A percentile compares a stretch with the other conserved stretches of the same genome.
Conservation (phyloP, 64 coral and sea anemone species). For the Montipora sp. region DNA sequence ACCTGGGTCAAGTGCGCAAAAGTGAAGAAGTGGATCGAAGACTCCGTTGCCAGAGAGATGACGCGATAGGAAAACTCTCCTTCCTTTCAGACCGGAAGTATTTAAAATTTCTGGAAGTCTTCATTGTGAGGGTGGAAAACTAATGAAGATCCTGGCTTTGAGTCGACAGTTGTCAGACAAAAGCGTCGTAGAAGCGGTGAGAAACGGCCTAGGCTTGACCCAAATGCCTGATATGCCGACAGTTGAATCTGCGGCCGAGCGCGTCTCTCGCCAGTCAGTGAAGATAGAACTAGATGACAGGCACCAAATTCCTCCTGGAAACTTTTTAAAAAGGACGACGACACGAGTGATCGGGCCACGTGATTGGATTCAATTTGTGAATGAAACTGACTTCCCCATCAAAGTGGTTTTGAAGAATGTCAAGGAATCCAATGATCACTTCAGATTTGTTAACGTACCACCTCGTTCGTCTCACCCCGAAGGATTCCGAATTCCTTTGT, state of each 20-base stretch:
- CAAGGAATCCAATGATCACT: neutral
- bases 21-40: neutral
- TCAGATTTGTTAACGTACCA: neutral
- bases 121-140: conserved; percentile 25
- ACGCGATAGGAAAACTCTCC: neutral
- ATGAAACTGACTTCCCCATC: conserved; percentile 26
- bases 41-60: neutral
- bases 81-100: conserved; percentile 30
- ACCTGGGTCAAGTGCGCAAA: neutral
- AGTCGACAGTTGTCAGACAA: neutral
- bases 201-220: neutral
- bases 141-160: conserved; percentile 46
- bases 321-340: neutral
- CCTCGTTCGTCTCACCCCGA: neutral
- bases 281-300: neutral
- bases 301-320: neutral
- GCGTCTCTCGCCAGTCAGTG: conserved; percentile 20
- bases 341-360: neutral
- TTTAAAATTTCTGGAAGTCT: conserved; percentile 50
- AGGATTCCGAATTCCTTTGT: neutral
- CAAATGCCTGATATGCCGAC: neutral
- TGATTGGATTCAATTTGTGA: conserved; percentile 26
- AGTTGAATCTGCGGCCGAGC: conserved; percentile 14
- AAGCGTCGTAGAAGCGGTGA: conserved; percentile 1
- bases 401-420: conserved; percentile 19